Conservation (phyloP, 2,888 invertebrate species). For the Nipponacmea schrenckii region DNA sequence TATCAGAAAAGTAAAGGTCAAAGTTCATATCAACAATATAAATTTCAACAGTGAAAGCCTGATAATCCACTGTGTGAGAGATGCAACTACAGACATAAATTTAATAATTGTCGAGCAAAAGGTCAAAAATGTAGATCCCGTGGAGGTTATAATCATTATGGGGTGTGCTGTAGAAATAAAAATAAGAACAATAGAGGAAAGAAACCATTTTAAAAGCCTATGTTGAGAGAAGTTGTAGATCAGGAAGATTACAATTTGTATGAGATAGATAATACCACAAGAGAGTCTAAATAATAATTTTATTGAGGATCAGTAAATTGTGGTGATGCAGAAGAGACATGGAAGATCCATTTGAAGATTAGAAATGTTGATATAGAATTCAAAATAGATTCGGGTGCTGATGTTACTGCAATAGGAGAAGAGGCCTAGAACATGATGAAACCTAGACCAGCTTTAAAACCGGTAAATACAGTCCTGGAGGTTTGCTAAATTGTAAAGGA, state of each 20-base stretch:
- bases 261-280: too few relatives aligned
- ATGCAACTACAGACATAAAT: too few relatives aligned
- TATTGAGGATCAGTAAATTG: constrained; percentile 18
- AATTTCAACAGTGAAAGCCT: too few relatives aligned
- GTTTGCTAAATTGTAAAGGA: constrained; percentile 1
- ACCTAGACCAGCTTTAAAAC: constrained; percentile 5
- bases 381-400: constrained; percentile 24
- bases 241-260: too few relatives aligned
- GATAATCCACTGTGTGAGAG: too few relatives aligned
- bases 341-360: constrained; percentile 12
- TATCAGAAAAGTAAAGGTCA: too few relatives aligned
- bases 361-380: neutral
- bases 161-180: neutral
- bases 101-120: too few relatives aligned
- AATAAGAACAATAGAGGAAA: neutral
- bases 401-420: constrained; percentile 5
- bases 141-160: neutral
- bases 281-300: neutral
- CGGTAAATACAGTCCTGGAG: constrained; percentile 11
- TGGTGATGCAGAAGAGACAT: too few relatives aligned
- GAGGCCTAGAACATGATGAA: constrained; percentile 5
- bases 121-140: too few relatives aligned
- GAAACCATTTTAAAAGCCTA: neutral
- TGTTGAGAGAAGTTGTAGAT: neutral
- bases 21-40: too few relatives aligned